Conservation (phyloP, 2,888 invertebrate species). For the Fissipunctia ypsillon region DNA sequence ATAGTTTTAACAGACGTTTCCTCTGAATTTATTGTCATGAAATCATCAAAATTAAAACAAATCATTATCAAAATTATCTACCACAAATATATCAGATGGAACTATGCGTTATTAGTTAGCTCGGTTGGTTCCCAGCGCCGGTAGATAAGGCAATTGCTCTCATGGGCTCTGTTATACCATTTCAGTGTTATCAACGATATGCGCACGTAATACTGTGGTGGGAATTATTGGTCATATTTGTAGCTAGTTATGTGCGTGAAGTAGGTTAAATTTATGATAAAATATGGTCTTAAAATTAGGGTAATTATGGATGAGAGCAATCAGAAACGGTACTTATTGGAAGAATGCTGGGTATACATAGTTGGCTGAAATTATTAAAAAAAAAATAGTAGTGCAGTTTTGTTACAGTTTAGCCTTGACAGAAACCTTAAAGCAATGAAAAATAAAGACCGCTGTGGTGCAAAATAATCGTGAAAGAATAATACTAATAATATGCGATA, state of each 20-base stretch:
- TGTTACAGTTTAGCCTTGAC: too few species aligned
- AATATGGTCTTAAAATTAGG: background rate
- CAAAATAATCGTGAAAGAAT: too few species aligned
- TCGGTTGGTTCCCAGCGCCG: constrained; percentile 47
- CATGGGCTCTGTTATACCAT: constrained; percentile 55
- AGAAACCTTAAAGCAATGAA: too few species aligned
- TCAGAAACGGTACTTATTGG: background rate
- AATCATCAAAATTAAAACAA: constrained; percentile 24
- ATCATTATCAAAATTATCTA: constrained; percentile 33
- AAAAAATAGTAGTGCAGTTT: too few species aligned
- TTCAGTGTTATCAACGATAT: constrained; percentile 55
- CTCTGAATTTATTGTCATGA: too few species aligned
- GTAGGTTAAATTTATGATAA: constrained; percentile 17
- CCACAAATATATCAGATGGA: constrained; percentile 47
- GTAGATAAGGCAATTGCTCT: constrained; percentile 65
- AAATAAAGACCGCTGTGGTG: too few species aligned
- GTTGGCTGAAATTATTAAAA: background rate
- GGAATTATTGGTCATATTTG: constrained; percentile 50
- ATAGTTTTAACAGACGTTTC: too few species aligned
- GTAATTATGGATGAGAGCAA: background rate
- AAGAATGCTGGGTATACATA: background rate
- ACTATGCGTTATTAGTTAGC: constrained; percentile 55
- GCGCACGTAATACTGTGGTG: constrained; percentile 24
- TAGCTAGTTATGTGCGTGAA: constrained; percentile 27
- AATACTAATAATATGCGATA: background rate